Conservation (phyloP, 1,140 invertebrate genomes). For the Drosophila sechellia region DNA sequence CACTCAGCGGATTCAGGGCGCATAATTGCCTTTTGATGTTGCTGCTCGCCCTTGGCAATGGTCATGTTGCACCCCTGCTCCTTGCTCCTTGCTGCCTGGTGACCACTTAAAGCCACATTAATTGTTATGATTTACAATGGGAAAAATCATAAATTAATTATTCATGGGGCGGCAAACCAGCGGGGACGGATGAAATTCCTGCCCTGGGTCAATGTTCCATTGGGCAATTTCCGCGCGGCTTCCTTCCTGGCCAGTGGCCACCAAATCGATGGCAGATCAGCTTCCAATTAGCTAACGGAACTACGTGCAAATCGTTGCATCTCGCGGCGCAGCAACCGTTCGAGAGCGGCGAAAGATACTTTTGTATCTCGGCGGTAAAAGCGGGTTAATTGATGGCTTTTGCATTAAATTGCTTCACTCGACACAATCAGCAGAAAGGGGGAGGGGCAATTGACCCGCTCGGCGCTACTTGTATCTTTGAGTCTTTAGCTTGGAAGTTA, state of each 20-base stretch:
- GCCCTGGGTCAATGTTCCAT: conserved; percentile 44
- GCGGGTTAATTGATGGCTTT: conserved; percentile 82
- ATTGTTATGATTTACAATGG: conserved; percentile 83
- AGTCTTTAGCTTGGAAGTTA: conserved; percentile 73
- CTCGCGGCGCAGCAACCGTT: conserved; percentile 21
- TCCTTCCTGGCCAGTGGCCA: conserved; percentile 27
- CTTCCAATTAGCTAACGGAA: conserved; percentile 80
- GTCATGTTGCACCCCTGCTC: conserved; percentile 27
- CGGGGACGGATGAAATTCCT: conserved; percentile 11
- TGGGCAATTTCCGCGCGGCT: conserved; percentile 43
- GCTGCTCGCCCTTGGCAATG: conserved; percentile 33
- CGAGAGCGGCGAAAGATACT: conserved; percentile 38
- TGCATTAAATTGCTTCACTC: conserved; percentile 80
- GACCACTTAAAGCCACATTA: conserved; percentile 69
- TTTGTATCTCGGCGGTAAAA: conserved; percentile 59
- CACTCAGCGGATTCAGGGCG: conserved; percentile 23
- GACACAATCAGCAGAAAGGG: conserved; percentile 57
- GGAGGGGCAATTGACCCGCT: conserved; percentile 41
- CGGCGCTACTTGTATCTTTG: conserved; percentile 43
- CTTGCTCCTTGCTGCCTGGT: background rate
- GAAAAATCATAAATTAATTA: conserved; percentile 80
- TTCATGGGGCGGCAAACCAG: conserved; percentile 56
- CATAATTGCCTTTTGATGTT: conserved; percentile 79
- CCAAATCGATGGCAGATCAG: conserved; percentile 41
- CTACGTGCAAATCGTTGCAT: conserved; percentile 80